A percentile compares a stretch with the other conserved stretches of the same genome.
Conservation (phyloP, 2,113 vertebrate genomes). For the Amphiprion percula region DNA sequence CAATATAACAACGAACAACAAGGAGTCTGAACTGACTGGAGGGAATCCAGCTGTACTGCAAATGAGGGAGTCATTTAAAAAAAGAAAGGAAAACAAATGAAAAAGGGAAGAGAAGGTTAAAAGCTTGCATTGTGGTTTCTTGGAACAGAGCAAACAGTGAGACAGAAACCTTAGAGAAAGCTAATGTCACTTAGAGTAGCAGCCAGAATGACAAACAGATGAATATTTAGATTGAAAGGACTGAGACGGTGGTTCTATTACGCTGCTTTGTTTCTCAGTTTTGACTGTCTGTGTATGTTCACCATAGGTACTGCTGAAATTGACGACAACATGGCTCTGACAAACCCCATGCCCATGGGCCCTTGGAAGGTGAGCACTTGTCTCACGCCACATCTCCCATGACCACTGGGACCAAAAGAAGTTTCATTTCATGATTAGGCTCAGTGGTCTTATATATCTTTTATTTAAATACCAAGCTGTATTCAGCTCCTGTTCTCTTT, state of each 20-base stretch:
- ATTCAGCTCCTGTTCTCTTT: background rate
- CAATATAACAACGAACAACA: constrained; percentile 6
- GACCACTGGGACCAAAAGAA: background rate
- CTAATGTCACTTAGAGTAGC: background rate
- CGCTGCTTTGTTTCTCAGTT: background rate
- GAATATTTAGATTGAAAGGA: too few species aligned
- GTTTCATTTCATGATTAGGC: background rate
- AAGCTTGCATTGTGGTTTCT: background rate
- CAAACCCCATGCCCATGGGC: constrained; percentile 89
- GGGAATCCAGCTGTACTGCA: background rate
- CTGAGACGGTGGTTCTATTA: too few species aligned
- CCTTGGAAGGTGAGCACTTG: constrained; percentile 91
- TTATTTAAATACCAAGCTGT: background rate
- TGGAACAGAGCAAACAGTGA: background rate
- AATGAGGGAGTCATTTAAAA: constrained; percentile 3
- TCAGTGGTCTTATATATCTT: too few species aligned
- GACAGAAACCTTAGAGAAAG: too few species aligned
- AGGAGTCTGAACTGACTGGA: background rate
- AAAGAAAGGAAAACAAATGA: constrained; percentile 2
- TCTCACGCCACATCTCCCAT: background rate
- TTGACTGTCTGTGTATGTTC: constrained; percentile 22
- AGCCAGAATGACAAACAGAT: background rate
- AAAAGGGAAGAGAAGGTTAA: background rate
- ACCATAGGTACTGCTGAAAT: constrained; percentile 71
- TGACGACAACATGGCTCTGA: constrained; percentile 89